A percentile compares a stretch with the other conserved stretches of the same genome.
phyloP scores from a whole-genome alignment of 2,888 invertebrate genomes.

The Orthosia gothica region DNA sequence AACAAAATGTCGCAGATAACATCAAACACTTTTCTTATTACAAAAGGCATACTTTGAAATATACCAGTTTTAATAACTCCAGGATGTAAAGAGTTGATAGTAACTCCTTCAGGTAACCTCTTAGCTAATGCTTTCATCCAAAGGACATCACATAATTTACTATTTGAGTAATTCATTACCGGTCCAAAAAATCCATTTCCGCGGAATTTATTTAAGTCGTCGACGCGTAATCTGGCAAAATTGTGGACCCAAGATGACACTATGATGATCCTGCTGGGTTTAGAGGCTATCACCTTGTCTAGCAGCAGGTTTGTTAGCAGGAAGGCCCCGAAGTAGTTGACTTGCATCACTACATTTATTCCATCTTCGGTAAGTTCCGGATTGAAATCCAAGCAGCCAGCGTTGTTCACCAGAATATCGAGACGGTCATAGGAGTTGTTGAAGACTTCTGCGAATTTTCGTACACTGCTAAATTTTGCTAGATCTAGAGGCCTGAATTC shows the following conservation, averaged over 20 bases:
- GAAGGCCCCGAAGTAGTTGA: constrained; percentile 94
- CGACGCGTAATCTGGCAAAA: constrained; percentile 87
- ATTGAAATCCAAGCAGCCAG: constrained; percentile 85
- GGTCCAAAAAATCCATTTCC: constrained; percentile 73
- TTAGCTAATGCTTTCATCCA: constrained; percentile 86
- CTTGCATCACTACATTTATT: constrained; percentile 92
- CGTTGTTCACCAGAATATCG: constrained; percentile 93
- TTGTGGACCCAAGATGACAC: constrained; percentile 83
- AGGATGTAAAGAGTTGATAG: constrained; percentile 96
- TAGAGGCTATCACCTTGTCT: constrained; percentile 83
- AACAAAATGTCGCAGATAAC: constrained; percentile 90
- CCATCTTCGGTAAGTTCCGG: constrained; percentile 91
- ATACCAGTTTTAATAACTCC: constrained; percentile 96
- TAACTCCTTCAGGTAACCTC: constrained; percentile 91
- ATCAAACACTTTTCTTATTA: constrained; percentile 83
- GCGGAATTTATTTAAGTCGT: constrained; percentile 70
- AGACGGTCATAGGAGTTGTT: constrained; percentile 87
- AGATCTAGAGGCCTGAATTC: constrained; percentile 91
- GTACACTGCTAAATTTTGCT: constrained; percentile 87
- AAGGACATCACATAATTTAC: constrained; percentile 85
- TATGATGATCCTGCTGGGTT: constrained; percentile 85
- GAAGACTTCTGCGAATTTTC: constrained; percentile 92
- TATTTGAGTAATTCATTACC: constrained; percentile 85
- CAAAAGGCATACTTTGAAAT: constrained; percentile 92
- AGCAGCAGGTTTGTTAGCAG: constrained; percentile 93